Evolutionary conservation across 2,797 vertebrate genomes (phyloP), one percentile per base, ranked within the genome.

Genomic region (Psittacula echo): DNA sequence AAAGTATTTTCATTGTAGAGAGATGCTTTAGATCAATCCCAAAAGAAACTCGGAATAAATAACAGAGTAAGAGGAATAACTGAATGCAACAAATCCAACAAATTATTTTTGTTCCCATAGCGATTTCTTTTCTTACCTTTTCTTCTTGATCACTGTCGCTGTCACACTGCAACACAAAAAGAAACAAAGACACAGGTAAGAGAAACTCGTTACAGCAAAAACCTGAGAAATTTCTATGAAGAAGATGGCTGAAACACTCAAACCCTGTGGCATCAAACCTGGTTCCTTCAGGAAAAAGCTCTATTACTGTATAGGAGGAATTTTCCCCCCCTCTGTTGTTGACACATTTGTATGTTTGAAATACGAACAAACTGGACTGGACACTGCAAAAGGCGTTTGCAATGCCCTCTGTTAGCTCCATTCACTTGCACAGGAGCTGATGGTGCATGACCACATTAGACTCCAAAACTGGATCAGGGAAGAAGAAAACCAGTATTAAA

Each of bases 131-230:
- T 91, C 98, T 98, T 99, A 99, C 99, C 99, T 99, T 99, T 97
- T 99, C 99, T 94, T 99, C 99, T 94, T 98, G 99, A 96, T 99
- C 99, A 66, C 98, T 99, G 97, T 99, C 99, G 2, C 99, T 99
- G 98, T 99, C 99, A 91, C 99, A 99, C 99, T 98, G 97, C 92
- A 98, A 98, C 61, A 89, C 83, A 97, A 97, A 93, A 92, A 96
- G 92, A 78, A 88, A 56, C 75, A 92, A 54, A 68, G 81, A 67
- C 26, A 88, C 90, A 82, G 94, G 90, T 95, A 58, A 74, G 93
- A 91, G 39, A 75, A 72, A 90, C 13, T 58, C 73, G 87, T 66
- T 73, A 23, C 60, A 66, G 56, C 12, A 71, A 90, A 86, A 51
- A 50, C 45, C 1, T 0, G 3, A 65, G 67, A 71, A 45, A 73